These are phyloP conservation scores for Melanotaenia duboulayi DNA, from an alignment of 2,113 vertebrate genomes.

Conservation along the genomic window DNA sequence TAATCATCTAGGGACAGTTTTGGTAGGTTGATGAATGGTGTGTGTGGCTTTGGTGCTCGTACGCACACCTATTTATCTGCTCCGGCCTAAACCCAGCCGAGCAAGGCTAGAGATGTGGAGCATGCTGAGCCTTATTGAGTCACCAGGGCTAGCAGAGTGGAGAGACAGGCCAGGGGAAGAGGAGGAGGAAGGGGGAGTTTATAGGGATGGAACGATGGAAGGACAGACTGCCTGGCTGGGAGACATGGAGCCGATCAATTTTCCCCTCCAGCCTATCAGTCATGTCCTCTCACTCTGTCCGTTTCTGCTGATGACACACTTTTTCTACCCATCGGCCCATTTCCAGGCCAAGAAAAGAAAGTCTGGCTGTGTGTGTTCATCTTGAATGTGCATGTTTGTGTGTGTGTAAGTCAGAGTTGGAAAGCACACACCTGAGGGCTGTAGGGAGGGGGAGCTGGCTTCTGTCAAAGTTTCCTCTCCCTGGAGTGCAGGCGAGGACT, in stretches of 20 bases:
- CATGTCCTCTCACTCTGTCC: slow-evolving; percentile 77
- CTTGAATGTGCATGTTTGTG: slow-evolving; percentile 37
- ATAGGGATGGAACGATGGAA: slow-evolving; percentile 53
- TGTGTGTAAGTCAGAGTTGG: slow-evolving; percentile 48
- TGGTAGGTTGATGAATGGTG: slow-evolving; percentile 99
- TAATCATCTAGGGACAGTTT: slow-evolving; percentile 97
- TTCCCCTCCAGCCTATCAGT: slow-evolving; percentile 79
- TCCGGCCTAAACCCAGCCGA: slow-evolving; percentile 91
- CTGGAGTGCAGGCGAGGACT: slow-evolving; percentile 28
- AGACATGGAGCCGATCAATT: slow-evolving; percentile 81
- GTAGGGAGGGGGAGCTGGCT: slow-evolving; percentile 45
- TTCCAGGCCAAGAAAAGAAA: slow-evolving; percentile 71
- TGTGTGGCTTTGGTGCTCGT: slow-evolving; percentile 88
- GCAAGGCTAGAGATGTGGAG: slow-evolving; percentile 87
- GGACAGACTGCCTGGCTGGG: slow-evolving; percentile 61
- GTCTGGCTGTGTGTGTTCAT: slow-evolving; percentile 51
- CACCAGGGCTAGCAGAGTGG: slow-evolving; percentile 82
- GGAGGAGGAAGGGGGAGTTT: slow-evolving; percentile 11
- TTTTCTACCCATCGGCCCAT: slow-evolving; percentile 78
- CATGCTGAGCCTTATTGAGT: slow-evolving; percentile 88
- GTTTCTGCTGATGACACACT: slow-evolving; percentile 82
- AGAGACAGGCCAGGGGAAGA: slow-evolving; percentile 50
- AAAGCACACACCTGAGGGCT: slow-evolving; percentile 55
- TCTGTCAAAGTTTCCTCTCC: slow-evolving; percentile 69
- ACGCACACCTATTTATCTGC: slow-evolving; percentile 94